Evolutionary conservation across 2,113 vertebrate species (phyloP).

Genomic region (Oreotrochilus melanogaster): DNA sequence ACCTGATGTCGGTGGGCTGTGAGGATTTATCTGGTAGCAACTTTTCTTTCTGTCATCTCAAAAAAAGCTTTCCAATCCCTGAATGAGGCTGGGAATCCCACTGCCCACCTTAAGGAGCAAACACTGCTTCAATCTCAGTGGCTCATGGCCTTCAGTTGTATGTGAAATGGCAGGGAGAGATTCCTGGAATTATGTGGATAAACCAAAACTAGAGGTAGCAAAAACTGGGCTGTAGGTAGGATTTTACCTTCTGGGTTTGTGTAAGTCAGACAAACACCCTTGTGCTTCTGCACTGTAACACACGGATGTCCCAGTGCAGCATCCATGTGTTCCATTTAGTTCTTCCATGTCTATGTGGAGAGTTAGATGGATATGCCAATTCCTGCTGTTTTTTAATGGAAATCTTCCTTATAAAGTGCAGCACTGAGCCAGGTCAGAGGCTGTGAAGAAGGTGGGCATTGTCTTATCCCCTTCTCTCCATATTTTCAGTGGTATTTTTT

Average conservation of each 20-base stretch:
- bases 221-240: neutral
- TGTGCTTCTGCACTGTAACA: neutral
- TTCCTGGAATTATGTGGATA: neutral
- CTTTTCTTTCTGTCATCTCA: neutral
- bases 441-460: neutral
- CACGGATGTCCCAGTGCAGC: neutral
- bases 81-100: neutral
- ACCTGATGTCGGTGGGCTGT: accelerated
- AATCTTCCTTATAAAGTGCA: neutral
- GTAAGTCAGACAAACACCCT: accelerated
- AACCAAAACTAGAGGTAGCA: neutral
- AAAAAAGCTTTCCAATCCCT: neutral
- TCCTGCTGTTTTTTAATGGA: neutral
- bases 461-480: neutral
- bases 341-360: neutral
- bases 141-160: neutral
- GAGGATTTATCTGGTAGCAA: neutral
- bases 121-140: neutral
- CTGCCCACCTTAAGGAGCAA: neutral
- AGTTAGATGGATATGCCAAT: neutral
- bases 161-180: neutral
- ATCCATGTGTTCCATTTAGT: neutral
- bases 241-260: neutral
- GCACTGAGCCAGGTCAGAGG: neutral
- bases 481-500: too few species aligned